Percentiles rank a stretch among this genome's conserved stretches.
phyloP scores from a whole-genome alignment of 35 echinoderm and acorn worm genomes.

The Ptychodera flava region DNA sequence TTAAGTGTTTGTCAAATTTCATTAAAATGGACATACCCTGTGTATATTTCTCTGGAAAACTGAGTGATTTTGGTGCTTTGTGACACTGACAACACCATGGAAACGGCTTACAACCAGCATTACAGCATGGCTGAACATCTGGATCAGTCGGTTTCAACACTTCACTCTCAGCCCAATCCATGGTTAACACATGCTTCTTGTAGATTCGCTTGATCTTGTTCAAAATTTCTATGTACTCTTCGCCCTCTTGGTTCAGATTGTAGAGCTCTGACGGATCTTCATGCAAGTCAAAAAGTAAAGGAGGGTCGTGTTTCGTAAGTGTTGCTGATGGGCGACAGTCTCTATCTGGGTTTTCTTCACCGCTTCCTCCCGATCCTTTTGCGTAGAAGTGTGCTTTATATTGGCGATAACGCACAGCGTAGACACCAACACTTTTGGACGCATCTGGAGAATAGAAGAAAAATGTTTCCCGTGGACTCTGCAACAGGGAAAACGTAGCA shows the following conservation, averaged over 20 bases:
- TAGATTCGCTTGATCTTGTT: not conserved
- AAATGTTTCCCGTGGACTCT: not conserved
- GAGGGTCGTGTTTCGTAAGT: not conserved
- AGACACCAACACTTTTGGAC: not conserved
- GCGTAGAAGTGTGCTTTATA: constrained; percentile 8
- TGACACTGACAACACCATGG: not conserved
- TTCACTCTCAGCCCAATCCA: constrained; percentile 8
- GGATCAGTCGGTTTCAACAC: not conserved
- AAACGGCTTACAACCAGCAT: not conserved
- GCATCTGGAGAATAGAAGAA: not conserved
- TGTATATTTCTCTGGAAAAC: no score
- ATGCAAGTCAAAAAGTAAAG: not conserved
- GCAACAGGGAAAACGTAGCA: not conserved
- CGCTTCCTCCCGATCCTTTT: not conserved
- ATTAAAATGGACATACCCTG: not conserved
- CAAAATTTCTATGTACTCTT: not conserved
- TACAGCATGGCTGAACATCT: not conserved
- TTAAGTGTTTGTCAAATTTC: not conserved
- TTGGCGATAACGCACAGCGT: not conserved
- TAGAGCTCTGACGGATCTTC: not conserved
- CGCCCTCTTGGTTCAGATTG: not conserved
- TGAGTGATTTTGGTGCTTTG: no score
- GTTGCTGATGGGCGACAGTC: not conserved
- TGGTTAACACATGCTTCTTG: not conserved
- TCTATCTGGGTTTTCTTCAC: not conserved